Percentiles rank a stretch among this genome's conserved stretches.
phyloP scores from a whole-genome alignment of 2,888 invertebrate species.

The Labia minor region DNA sequence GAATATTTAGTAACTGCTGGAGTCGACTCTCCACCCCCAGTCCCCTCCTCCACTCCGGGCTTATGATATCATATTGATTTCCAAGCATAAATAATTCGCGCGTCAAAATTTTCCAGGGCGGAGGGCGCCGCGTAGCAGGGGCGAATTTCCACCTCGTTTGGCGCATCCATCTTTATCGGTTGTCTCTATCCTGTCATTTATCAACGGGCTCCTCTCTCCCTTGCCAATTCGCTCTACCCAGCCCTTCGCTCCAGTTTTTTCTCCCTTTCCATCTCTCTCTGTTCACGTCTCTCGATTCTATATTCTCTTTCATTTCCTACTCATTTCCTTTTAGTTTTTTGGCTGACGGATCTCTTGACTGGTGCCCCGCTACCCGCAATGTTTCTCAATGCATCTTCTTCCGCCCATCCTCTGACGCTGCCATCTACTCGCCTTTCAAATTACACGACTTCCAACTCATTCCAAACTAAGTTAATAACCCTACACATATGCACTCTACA shows the following conservation, averaged over 20 bases:
- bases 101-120: slow-evolving; percentile 19
- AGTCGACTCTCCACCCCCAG: neutral
- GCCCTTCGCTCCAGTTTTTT: neutral
- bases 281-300: neutral
- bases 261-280: neutral
- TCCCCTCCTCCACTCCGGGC: neutral
- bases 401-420: neutral
- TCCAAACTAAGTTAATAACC: no score
- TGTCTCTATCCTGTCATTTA: slow-evolving; percentile 13
- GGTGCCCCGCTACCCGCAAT: slow-evolving; percentile 5
- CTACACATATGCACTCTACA: no score
- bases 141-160: slow-evolving; percentile 13
- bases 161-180: slow-evolving; percentile 13
- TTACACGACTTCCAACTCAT: no score
- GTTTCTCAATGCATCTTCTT: slow-evolving; percentile 13
- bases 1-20: slow-evolving; percentile 13
- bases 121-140: slow-evolving; percentile 8
- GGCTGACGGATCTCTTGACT: slow-evolving; percentile 2
- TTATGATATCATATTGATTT: slow-evolving; percentile 13
- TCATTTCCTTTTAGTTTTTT: slow-evolving; percentile 4
- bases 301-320: slow-evolving; percentile 13
- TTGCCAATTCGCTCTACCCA: neutral
- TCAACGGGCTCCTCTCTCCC: neutral
- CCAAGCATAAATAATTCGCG: slow-evolving; percentile 6
- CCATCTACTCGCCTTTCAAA: no score